Evolutionary conservation across 2,797 vertebrate genomes (phyloP), one percentile per base, ranked within the genome.

Genomic region (Paedocypris micromegethes): DNA sequence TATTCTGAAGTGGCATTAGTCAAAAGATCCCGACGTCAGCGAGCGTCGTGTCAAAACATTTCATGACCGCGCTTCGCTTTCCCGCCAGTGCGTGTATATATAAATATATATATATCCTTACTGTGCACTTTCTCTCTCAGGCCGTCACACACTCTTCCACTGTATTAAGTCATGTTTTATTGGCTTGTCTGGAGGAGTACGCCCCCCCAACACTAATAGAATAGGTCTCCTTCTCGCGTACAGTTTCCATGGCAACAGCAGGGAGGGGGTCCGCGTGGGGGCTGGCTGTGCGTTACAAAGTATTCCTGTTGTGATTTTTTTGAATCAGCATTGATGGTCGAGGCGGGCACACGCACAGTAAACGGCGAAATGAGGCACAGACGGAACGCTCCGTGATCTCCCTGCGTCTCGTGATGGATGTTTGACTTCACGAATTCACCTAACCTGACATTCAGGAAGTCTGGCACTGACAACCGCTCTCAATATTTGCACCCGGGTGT

Each of bases 241-340:
- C 86, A 83, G 88, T 91, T 91, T 89, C 90, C 88, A 89, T 83
- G 90, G 89, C 85, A 90, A 91, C 87, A 72, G 86, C 82, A 76
- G 46, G 72, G 74, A 77, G 72, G 76, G 80, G 75, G 77, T 77
- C 78, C 7, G 9, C 9, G 45, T 48, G 9, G 43, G 56, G 62
- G 47, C 7, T 72, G 77, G 73, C 78, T 74, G 78, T 75, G 79
- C 75, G 81, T 79, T 81, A 78, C 82, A 86, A 83, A 81, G 63
- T 84, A 85, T 84, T 83, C 80, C 70, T 76, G 66, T 73, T 72
- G 80, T 83, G 81, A 23, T 23, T 23, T 23, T 85, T 86, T 84
- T 80, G 84, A 78, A 79, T 81, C 79, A 77, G 82, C 83, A 81
- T 74, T 79, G 80, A 79, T 77, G 47, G 56, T 39, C 39, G 66